These are phyloP conservation scores for Xestoiulus laeticollis DNA, from an alignment of 2,888 invertebrate species.

Conservation along the genomic window DNA sequence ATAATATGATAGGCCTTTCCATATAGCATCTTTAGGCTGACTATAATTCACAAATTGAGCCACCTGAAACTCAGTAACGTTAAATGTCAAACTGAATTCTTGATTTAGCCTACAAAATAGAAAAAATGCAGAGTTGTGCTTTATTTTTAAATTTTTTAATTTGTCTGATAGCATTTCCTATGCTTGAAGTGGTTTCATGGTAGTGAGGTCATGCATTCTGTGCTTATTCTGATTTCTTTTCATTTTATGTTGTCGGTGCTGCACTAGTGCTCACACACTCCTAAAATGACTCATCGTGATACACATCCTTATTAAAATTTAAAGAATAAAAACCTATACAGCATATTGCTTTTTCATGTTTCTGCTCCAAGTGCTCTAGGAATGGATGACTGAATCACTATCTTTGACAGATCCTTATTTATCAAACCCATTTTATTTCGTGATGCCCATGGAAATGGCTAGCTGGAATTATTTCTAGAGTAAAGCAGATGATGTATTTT, in stretches of 20 bases:
- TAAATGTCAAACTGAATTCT: too few species aligned
- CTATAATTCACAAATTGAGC: too few species aligned
- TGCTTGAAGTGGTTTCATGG: neutral
- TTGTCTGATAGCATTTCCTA: neutral
- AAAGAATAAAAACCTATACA: neutral
- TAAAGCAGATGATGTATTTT: neutral
- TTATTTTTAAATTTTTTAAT: too few species aligned
- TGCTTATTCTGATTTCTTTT: neutral
- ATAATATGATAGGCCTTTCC: too few species aligned
- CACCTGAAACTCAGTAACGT: too few species aligned
- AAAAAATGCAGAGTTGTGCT: too few species aligned
- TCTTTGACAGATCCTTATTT: neutral
- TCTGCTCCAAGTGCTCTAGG: neutral
- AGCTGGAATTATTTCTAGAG: neutral
- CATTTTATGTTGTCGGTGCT: slow-evolving; percentile 3
- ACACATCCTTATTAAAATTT: slow-evolving; percentile 21
- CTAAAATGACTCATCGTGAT: neutral
- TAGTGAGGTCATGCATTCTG: neutral
- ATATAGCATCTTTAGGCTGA: too few species aligned
- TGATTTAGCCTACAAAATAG: too few species aligned
- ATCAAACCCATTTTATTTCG: neutral
- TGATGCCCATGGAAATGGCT: neutral
- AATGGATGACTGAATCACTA: neutral
- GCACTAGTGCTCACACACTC: neutral
- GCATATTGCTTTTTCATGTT: neutral